Base-by-base conservation (phyloP, 1,140 invertebrate genomes). In the Caenorhabditis briggsae region DNA sequence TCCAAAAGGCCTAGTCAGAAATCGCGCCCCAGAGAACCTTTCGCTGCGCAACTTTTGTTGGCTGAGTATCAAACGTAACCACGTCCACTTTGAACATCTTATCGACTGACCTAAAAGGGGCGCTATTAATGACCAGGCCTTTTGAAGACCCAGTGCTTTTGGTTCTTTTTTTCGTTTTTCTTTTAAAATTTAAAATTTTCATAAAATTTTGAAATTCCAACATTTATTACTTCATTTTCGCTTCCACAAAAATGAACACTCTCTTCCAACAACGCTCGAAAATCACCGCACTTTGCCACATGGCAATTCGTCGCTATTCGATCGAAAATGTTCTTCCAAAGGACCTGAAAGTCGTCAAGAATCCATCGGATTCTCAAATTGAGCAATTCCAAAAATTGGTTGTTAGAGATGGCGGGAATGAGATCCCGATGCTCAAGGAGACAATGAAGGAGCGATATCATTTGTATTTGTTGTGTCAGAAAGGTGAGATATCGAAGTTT, bases 371-470 rank as follows among this genome's bases (percentile, higher is more conserved):
- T 20, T n/a, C 48, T 7, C 70, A 78, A 12, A 78, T 78, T n/a
- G 16, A 78, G 20, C 46, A 78, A 18, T 78, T 53, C 23, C 46
- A 50, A 50, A 78, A 78, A 53, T 50, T 78, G 43, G 46, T 78
- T 50, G 70, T 46, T 5, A 20, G 33, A 6, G n/a, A 20, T 7
- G 16, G 50, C 5, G 16, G 11, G 5, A 78, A 78, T 11, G 70
- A 78, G 43, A 78, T 78, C 7, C n/a, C 25, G 14, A 14, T 78
- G 43, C 46, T 78, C 9, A 48, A 78, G 46, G 46, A 78, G 46
- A 78, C 70, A 3, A 78, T 78, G 70, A 78, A 78, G 33, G 70
- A 78, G 0, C 3, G 23, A 7, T 78, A 78, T 78, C 70, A 50
- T 20, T 43, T 78, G 43, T 78, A 78, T 53, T 23, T 78, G 14